These are phyloP conservation scores for Nannoperca obscura DNA, from an alignment of 2,797 vertebrate species.

Conservation along the genomic window DNA sequence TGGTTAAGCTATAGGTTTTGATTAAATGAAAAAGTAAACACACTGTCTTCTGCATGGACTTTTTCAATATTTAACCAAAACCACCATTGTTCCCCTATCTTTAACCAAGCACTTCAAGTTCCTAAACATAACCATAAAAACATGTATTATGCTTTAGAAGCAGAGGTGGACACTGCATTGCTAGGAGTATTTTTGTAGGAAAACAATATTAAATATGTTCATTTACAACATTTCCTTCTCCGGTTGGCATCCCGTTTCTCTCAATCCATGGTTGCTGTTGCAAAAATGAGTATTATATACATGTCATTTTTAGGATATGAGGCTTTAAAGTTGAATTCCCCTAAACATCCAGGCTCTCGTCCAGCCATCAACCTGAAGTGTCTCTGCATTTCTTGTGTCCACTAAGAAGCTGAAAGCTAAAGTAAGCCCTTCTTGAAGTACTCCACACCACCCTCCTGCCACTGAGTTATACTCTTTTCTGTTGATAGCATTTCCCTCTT, in stretches of 20 bases:
- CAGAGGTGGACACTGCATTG: not conserved
- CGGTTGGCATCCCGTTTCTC: no score
- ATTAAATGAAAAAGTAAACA: not conserved
- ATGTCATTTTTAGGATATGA: not conserved
- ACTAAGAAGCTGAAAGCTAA: conserved; percentile 1
- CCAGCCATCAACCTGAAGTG: not conserved
- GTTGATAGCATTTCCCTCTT: not conserved
- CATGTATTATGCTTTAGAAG: not conserved
- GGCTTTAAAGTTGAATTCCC: not conserved
- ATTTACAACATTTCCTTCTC: not conserved
- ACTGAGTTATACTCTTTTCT: not conserved
- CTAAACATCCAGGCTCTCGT: not conserved
- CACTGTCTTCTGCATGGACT: not conserved
- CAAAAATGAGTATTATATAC: not conserved
- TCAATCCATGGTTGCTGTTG: not conserved
- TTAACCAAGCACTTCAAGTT: not conserved
- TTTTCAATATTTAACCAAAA: not conserved
- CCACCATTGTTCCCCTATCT: not conserved
- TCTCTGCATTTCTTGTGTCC: not conserved
- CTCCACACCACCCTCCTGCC: not conserved
- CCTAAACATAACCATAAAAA: not conserved
- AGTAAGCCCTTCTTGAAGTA: not conserved
- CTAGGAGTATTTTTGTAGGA: not conserved
- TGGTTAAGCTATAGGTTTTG: not conserved
- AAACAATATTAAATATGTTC: not conserved